Conservation (phyloP, 2,113 vertebrate species). For the Trichechus manatus region DNA sequence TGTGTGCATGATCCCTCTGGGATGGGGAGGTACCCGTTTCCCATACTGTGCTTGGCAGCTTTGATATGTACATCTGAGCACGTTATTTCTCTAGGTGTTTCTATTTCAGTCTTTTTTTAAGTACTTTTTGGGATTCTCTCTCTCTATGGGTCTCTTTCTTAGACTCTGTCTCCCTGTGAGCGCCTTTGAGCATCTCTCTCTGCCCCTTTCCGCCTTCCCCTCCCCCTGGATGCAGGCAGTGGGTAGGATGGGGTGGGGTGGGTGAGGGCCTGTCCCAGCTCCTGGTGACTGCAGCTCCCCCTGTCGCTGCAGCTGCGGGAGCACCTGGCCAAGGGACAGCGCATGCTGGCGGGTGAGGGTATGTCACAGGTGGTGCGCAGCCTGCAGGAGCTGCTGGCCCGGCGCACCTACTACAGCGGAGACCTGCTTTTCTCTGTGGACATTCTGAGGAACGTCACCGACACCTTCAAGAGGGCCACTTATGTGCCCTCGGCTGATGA, state of each 20-base stretch:
- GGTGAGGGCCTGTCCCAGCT: background rate
- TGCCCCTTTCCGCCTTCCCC: background rate
- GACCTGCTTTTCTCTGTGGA: slow-evolving; percentile 99
- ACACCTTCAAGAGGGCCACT: slow-evolving; percentile 99
- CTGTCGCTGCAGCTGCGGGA: slow-evolving; percentile 93
- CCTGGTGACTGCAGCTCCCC: background rate
- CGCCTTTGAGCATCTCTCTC: background rate
- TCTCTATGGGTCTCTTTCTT: background rate
- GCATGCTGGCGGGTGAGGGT: slow-evolving; percentile 98
- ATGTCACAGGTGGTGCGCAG: slow-evolving; percentile 99
- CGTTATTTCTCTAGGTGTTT: background rate
- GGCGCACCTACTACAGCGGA: slow-evolving; percentile 97
- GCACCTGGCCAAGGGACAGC: slow-evolving; percentile 99
- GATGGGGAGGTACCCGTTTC: background rate
- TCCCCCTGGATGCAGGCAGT: background rate
- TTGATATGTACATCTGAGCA: background rate
- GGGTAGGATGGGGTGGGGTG: slow-evolving; percentile 8
- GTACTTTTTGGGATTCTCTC: background rate
- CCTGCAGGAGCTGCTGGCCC: slow-evolving; percentile 96
- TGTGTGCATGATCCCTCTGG: background rate
- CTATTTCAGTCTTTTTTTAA: slow-evolving; percentile 30
- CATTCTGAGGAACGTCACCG: slow-evolving; percentile 99
- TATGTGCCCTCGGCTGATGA: slow-evolving; percentile 97
- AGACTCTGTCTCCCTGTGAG: accelerated
- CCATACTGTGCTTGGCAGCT: background rate